phyloP scores from a whole-genome alignment of 2,113 vertebrate genomes.

The Mesoclemmys tuberculata region DNA sequence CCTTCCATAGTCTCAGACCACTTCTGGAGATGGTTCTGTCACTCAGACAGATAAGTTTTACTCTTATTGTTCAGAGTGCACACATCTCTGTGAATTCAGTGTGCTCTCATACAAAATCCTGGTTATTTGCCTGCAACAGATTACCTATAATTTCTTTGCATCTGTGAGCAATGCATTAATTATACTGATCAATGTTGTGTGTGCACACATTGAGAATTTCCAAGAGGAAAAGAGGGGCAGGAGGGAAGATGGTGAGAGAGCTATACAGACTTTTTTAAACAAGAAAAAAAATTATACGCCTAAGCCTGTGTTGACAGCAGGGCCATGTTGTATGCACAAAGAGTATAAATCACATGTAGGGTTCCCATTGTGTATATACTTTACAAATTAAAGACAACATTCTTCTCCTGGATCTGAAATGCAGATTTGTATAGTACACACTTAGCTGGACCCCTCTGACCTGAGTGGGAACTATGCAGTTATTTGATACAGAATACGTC shows the following conservation, averaged over 20 bases:
- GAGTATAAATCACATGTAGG: constrained; percentile 20
- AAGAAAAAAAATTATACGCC: not conserved
- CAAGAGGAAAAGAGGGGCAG: not conserved
- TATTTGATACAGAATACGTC: not conserved
- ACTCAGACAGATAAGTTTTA: not conserved
- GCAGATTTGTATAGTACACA: not conserved
- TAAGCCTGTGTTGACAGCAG: not conserved
- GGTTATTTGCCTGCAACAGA: not conserved
- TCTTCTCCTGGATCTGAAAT: constrained; percentile 23
- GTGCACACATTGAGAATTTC: not conserved
- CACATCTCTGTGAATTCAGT: not conserved
- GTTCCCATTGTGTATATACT: not conserved
- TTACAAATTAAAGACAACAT: constrained; percentile 45
- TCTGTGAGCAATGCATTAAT: not conserved
- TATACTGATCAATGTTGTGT: not conserved
- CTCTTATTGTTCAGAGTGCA: not conserved
- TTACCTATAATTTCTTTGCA: not conserved
- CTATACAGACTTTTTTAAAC: not conserved
- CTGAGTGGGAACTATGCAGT: not conserved
- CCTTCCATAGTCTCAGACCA: not conserved
- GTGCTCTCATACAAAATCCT: not conserved
- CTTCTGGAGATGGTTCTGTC: not conserved
- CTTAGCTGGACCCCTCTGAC: not conserved
- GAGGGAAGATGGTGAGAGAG: not conserved
- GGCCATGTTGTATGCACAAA: not conserved